Evolutionary conservation across 2,797 vertebrate species (phyloP), one percentile per base, ranked within the genome.

Genomic region (Glyptemys insculpta): DNA sequence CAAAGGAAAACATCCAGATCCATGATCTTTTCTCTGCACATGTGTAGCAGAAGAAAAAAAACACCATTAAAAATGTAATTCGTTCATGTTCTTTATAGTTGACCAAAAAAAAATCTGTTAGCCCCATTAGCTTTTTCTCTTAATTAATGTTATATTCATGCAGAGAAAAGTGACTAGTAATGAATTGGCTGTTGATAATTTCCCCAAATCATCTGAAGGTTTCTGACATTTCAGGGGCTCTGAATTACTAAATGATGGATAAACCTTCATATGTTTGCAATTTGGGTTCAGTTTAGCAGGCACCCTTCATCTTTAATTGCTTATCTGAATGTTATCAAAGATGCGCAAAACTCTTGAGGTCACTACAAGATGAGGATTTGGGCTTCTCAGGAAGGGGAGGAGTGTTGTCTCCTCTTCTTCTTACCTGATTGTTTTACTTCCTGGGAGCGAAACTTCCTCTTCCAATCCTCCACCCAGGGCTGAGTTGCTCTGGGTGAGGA

Each of bases 51-150:
- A 44, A 41, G 4, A 49, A 50, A 34, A 56, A 37, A 54, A 78
- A 65, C 85, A 78, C 85, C 78, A 83, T 82, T 92, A 82, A 86
- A 92, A 89, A 62, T 68, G 68, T 79, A 85, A 92, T 92, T 92
- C 76, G 62, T 88, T 93, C 79, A 85, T 76, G 87, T 89, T 82
- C 89, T 83, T 82, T 86, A 79, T 83, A 86, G 56, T 68, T 86
- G 79, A 72, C 82, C 34, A 8, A 34, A 65, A 65, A 65, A 87
- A 84, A 52, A 27, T 21, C 54, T 16, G 65, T 68, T 57, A 86
- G 15, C 37, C 4, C 2, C 4, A 79, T 72, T 59, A 72, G 12
- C 79, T 86, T 23, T 10, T 5, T 59, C 56, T 65, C 59, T 83
- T n/a, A 85, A 62, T 87, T 82, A 62, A 50, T 41, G 11, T 72